Evolutionary conservation across 2,797 vertebrate genomes (phyloP).

Genomic region (Pipistrellus pipistrellus): DNA sequence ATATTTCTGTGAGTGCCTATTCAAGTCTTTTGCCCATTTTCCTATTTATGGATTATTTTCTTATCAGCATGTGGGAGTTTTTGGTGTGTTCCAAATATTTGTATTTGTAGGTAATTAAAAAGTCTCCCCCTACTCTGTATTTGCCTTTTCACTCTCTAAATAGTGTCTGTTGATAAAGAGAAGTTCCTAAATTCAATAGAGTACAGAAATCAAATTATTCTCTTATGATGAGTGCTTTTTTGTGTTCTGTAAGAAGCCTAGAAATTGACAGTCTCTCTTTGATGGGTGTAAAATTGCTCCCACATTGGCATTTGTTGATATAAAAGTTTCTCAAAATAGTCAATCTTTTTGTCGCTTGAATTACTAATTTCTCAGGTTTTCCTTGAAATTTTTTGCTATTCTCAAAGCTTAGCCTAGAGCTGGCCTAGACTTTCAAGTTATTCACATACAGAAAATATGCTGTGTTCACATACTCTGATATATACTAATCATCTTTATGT

Average conservation of each 20-base stretch:
- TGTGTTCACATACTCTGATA: not conserved
- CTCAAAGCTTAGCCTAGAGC: not conserved
- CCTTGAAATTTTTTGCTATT: not conserved
- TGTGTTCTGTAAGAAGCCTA: not conserved
- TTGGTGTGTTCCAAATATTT: not conserved
- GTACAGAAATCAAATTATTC: not conserved
- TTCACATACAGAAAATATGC: not conserved
- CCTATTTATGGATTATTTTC: not conserved
- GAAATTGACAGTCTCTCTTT: not conserved
- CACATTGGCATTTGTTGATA: not conserved
- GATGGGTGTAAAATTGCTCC: not conserved
- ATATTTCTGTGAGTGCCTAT: not conserved
- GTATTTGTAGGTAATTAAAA: not conserved
- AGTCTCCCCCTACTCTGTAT: not conserved
- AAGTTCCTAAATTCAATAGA: not conserved
- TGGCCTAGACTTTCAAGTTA: not conserved
- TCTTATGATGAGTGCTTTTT: not conserved
- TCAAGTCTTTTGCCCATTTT: slow-evolving; percentile 40
- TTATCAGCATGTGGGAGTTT: not conserved
- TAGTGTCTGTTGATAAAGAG: not conserved
- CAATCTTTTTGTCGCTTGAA: not conserved
- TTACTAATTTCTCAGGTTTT: not conserved
- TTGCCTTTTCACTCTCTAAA: not conserved
- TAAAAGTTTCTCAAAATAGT: slow-evolving; percentile 27
- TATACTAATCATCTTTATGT: not conserved